Conservation (phyloP, 2,797 vertebrate genomes). For the Rousettus madagascariensis region DNA sequence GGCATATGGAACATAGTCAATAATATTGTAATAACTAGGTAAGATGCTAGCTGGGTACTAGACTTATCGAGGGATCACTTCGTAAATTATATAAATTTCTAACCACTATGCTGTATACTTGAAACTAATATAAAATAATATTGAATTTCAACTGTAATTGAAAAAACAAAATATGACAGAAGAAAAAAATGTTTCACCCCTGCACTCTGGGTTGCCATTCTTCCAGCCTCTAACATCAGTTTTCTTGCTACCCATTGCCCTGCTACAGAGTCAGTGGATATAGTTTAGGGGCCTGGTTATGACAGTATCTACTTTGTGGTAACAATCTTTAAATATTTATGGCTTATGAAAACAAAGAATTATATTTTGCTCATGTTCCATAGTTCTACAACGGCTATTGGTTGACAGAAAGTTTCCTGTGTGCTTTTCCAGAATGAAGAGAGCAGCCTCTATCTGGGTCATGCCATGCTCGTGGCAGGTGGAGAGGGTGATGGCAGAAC, state of each 20-base stretch:
- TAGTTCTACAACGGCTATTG: neutral
- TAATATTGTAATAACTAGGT: no score
- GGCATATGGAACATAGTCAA: no score
- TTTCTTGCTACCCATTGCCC: neutral
- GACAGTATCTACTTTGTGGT: neutral
- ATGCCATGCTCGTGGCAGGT: neutral
- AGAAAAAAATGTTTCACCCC: neutral
- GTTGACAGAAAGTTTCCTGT: neutral
- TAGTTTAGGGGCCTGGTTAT: neutral
- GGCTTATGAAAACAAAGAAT: neutral
- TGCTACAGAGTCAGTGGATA: neutral
- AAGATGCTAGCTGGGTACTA: no score
- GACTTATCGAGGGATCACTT: no score
- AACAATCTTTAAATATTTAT: constrained; percentile 12
- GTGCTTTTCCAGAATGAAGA: neutral
- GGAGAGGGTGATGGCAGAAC: neutral
- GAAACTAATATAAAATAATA: no score
- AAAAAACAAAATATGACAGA: no score
- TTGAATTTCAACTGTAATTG: no score
- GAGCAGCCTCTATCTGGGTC: neutral
- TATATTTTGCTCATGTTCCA: neutral
- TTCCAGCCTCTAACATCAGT: neutral
- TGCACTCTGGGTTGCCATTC: neutral
- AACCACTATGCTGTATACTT: no score
- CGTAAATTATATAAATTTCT: no score